Percentiles rank a stretch among this genome's conserved stretches.
These are phyloP conservation scores for Mus spicilegus DNA, from an alignment of 2,113 vertebrate species.

Conservation along the genomic window DNA sequence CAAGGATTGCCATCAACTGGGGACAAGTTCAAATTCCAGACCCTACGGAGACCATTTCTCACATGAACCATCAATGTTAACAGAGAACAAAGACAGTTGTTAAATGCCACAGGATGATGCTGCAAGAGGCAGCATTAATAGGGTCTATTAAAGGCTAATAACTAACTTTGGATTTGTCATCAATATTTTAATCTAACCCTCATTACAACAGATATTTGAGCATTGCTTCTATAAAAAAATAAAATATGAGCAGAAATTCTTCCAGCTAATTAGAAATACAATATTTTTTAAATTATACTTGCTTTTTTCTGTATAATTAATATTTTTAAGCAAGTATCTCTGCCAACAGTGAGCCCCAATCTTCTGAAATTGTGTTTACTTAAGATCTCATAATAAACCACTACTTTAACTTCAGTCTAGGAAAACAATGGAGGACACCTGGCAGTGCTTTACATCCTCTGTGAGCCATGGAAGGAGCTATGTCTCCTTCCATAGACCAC, in stretches of 20 bases:
- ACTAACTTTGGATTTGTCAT: not conserved
- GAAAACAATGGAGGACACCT: not conserved
- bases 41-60: too few relatives aligned
- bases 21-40: not conserved
- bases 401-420: not conserved
- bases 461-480: too few relatives aligned
- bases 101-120: not conserved
- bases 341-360: slow-evolving; percentile 26
- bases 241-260: slow-evolving; percentile 1
- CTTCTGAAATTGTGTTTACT: not conserved
- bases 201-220: not conserved
- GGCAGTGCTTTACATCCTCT: not conserved
- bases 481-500: not conserved
- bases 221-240: not conserved
- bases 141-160: slow-evolving; percentile 8
- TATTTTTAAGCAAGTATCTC: not conserved
- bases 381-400: not conserved
- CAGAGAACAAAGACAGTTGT: not conserved
- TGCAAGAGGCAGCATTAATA: not conserved
- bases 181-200: not conserved
- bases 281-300: not conserved
- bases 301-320: slow-evolving; percentile 46
- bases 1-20: not conserved
- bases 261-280: not conserved
- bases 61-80: not conserved